phyloP scores from a whole-genome alignment of 2,113 vertebrate genomes.

The Canis aureus region DNA sequence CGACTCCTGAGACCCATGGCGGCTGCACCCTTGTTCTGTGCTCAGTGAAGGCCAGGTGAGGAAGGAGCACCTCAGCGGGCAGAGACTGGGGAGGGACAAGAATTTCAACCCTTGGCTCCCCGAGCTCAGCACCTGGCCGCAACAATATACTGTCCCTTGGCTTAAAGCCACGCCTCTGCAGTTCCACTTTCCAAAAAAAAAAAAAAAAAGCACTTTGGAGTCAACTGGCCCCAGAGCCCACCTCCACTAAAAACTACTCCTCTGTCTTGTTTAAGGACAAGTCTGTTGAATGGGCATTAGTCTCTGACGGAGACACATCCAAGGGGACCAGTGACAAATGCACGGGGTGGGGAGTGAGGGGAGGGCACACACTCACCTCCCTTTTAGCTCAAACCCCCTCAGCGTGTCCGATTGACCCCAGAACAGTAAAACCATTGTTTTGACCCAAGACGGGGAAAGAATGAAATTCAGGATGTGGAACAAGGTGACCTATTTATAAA shows the following conservation, averaged over 20 bases:
- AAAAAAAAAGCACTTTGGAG: background rate
- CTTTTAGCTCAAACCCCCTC: background rate
- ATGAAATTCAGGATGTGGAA: conserved; percentile 78
- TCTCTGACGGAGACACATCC: background rate
- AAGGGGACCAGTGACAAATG: background rate
- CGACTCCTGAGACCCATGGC: too few relatives aligned
- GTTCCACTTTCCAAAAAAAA: background rate
- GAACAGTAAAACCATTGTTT: conserved; percentile 81
- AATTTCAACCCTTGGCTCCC: background rate
- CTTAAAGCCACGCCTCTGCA: background rate
- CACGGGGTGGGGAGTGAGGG: background rate
- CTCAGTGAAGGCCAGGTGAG: background rate
- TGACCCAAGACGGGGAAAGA: conserved; percentile 65
- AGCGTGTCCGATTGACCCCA: background rate
- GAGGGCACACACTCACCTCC: background rate
- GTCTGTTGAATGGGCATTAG: background rate
- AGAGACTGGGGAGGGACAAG: background rate
- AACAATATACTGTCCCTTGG: fast-evolving
- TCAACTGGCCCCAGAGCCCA: fast-evolving
- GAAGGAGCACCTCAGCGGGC: background rate
- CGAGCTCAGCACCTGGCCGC: background rate
- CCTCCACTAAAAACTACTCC: background rate
- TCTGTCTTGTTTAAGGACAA: background rate
- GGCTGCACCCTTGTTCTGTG: fast-evolving
- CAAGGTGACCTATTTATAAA: conserved; percentile 82